Evolutionary conservation across 1,140 invertebrate species (phyloP), one percentile per base, ranked within the genome.

Genomic region (Melitaea cinxia): DNA sequence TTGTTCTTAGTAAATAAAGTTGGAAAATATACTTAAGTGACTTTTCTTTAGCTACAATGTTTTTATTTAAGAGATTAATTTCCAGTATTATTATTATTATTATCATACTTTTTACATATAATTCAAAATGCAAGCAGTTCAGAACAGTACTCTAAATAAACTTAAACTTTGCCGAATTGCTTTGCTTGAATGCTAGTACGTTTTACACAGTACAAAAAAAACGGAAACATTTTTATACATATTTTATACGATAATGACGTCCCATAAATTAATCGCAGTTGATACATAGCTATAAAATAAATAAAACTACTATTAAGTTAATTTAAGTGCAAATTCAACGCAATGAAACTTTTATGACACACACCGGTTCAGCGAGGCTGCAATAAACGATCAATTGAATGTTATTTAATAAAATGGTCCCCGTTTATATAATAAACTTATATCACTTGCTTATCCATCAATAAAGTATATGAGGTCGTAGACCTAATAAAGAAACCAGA

Each of bases 271-370:
- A 47, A 47, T 7, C 7, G 9, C 5, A 23, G 23, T 42, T 42
- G 39, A 56, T 69, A 73, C 9, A 47, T 52, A 42, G 24, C 50
- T 58, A 69, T 55, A 62, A 42, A 62, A 39, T 55, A 61, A 63
- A 65, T 62, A 61, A 55, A 35, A 26, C 50, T 30, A 49, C 61
- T 35, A 73, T 72, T 58, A 54, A 23, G 60, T 70, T 59, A 69
- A 74, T 73, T 76, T 65, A 72, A 73, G 69, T 78, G 73, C 70
- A 73, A 78, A 78, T 76, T 72, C 21, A 42, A 55, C 35, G 65
- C 66, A 68, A 74, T 78, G 72, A 76, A 56, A 76, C 70, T 78
- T 78, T 78, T 74, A 76, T 76, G 73, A 73, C 73, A 56, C 37
- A 56, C 23, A 39, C 54, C 17, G 24, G 54, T 56, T 26, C 35